Base-by-base conservation (phyloP, 2,797 vertebrate genomes). In the Petrocephalus schoutedeni region DNA sequence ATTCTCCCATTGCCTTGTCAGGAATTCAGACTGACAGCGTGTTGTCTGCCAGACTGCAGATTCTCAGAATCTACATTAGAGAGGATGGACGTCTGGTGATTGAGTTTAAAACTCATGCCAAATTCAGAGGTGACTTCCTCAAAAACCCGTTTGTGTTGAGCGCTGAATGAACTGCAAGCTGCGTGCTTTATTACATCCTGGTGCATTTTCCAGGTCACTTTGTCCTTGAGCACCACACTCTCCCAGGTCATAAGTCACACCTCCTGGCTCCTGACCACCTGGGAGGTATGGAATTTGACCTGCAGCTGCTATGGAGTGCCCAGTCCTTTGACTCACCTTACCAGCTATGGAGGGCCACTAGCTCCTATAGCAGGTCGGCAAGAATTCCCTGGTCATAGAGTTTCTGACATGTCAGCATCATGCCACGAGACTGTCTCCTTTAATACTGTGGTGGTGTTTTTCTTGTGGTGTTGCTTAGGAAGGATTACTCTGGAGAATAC, bases 1-100 rank as follows among this genome's bases (percentile, higher is more conserved):
- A 8, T 7, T 10, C 77, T 83, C 51, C 56, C 32, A 89, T 53
- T 9, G 1, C 83, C 49, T 58, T 45, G 64, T 58, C 93, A 99
- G 98, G 98, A 36, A 99, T 99, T 92, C 98, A 99, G 96, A 98
- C 98, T 0, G 98, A 99, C 95, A 99, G 98, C 0, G 97, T 99
- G 36, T 97, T 99, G 87, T 99, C 98, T 0, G 98, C 98, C 74
- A 94, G 98, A 67, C 96, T 99, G 87, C 98, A 99, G 94, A 98
- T 99, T 85, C 97, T 99, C 94, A 95, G 98, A 89, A 99, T 99
- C 94, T 99, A 99, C 91, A 99, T 99, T 93, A 94, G 97, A 19
- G 98, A 99, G 36, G 98, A 99, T 0, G 98, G 98, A 0, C 96
- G 98, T 0, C 96, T 99, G n/a, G 98, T 99, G 64, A 98, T 99